phyloP scores from a whole-genome alignment of 1,140 invertebrate species.

The Stenopsyche tienmushanensis region DNA sequence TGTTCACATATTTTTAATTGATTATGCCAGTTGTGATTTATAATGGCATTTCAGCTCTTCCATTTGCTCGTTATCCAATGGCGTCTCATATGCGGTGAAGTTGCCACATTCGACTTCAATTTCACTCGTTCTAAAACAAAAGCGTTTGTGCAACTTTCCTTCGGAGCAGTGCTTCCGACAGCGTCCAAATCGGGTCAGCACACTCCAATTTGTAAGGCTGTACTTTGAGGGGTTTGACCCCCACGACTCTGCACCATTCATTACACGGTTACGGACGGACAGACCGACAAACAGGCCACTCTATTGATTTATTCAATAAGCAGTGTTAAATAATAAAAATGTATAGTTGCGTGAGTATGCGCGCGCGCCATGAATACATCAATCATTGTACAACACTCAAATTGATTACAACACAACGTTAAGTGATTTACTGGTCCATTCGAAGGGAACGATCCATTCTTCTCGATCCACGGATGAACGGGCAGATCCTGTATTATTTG shows the following conservation, averaged over 20 bases:
- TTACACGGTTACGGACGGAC: background rate
- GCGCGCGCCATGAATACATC: constrained; percentile 3
- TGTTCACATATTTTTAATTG: no score
- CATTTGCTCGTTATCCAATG: no score
- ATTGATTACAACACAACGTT: constrained; percentile 7
- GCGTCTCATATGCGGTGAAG: no score
- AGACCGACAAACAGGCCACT: background rate
- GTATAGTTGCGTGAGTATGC: background rate
- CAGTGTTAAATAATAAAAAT: constrained; percentile 16
- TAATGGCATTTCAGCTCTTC: no score
- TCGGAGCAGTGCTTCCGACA: no score
- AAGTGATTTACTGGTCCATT: constrained; percentile 26
- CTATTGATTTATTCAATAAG: constrained; percentile 21
- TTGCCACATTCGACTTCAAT: no score
- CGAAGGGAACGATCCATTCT: background rate
- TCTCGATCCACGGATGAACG: background rate
- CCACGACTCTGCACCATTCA: background rate
- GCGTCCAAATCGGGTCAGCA: no score
- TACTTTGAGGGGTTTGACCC: background rate
- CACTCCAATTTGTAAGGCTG: no score
- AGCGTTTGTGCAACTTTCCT: no score
- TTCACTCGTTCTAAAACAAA: no score
- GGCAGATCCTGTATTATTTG: background rate
- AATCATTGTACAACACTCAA: constrained; percentile 15
- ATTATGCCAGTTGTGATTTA: no score